Base-by-base conservation (phyloP, 2,113 vertebrate species). In the Rhegmatorhina hoffmannsi region DNA sequence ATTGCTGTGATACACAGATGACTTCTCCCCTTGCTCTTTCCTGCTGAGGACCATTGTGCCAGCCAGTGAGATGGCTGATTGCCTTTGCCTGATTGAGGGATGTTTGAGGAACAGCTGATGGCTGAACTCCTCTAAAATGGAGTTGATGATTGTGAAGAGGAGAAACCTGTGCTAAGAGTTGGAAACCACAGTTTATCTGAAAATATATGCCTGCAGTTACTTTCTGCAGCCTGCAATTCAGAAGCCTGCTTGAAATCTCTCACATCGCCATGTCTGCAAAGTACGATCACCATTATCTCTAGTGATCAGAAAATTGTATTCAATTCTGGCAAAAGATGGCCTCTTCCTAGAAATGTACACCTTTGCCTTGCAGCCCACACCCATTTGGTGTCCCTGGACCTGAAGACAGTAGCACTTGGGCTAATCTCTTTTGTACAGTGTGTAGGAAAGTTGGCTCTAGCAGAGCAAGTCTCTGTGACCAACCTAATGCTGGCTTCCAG, bases 1-100 rank as follows among this genome's bases (percentile, higher is more conserved):
- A 69, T 34, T 72, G 55, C 68, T 88, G 72, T 0, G 6, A 50
- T 67, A 53, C 28, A 34, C 53, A 77, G 94, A 80, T 69, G 70
- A 95, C 31, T 90, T 53, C 28, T 92, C 25, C 92, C 40, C n/a
- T 67, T 88, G 55, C 72, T 59, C 59, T 88, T 90, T 91, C n/a
- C 67, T 90, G 72, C 80, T 0, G 1, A 74, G 78, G 68, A 14
- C 53, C 2, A 2, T 18, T 13, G 59, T 88, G 63, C 79, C 72
- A 73, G 72, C 53, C 72, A 74, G 59, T 2, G 17, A 66, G 67
- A 50, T 47, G 75, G 58, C 74, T 34, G 63, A 31, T 72, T 94
- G 55, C 62, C 70, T 87, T 81, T 87, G 47, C 46, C 46, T 53
- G 63, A 66, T 88, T 47, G 69, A 68, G 40, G 59, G 40, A 17